Base-by-base conservation (phyloP, 2,888 invertebrate species). In the Agrochola litura region DNA sequence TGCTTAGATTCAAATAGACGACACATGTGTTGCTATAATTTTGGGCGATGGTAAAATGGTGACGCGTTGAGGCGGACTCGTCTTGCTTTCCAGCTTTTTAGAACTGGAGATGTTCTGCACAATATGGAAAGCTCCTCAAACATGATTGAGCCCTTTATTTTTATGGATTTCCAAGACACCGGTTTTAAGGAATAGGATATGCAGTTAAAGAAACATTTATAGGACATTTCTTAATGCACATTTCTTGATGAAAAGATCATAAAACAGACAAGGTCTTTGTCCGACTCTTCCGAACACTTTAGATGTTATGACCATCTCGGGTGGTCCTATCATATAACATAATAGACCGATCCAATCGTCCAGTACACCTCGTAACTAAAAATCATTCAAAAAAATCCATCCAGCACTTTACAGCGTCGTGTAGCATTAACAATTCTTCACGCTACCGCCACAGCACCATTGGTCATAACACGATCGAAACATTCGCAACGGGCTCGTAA, bases 401-500 rank as follows among this genome's bases (percentile, higher is more conserved):
- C 56, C 73, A 73, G 49, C 63, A 49, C 56, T 83, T 84, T 86
- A 84, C 73, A 79, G 67, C 83, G 68, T 37, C 83, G 67, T 83
- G 73, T 84, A 76, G 73, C 75, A 88, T 87, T 85, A 86, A 77
- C 84, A 82, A 87, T 89, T 87, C 76, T 80, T 79, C 78, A 87
- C 86, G 86, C 81, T 76, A 79, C 76, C 68, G 86, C 72, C 77
- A 81, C 61, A 71, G 76, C 77, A 79, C 89, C 81, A 84, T 79
- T 84, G 88, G 86, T 79, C 85, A 89, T 89, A 89, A 89, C 82
- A 76, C 87, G 89, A 86, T 88, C 83, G 76, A 49, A 82, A 82
- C 89, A 88, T 90, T 90, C 83, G 91, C 88, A 88, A 88, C 89
- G 89, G 90, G 83, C 86, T 85, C 88, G 86, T 87, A 86, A 90